Evolutionary conservation across 2,113 vertebrate species (phyloP), one percentile per base, ranked within the genome.

Genomic region (Xenus cinereus): DNA sequence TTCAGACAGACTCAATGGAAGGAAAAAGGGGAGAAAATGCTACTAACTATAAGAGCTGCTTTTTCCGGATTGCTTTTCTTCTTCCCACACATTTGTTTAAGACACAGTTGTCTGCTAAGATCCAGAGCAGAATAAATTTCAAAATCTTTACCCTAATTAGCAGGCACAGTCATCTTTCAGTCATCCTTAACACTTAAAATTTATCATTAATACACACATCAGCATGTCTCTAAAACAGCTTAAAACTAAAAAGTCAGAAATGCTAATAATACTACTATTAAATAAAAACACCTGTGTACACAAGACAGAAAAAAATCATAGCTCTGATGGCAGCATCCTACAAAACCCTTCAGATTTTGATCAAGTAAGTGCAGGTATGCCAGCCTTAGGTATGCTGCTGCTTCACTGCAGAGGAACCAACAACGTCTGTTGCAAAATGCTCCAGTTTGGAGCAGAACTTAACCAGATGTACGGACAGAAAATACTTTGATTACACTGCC

Each of bases 81-180:
- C 97, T 97, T 98, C 93, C 93, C 96, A 98, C 78, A 98, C 87
- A 97, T 96, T 94, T 96, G 97, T 97, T 98, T 98, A 97, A 98
- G 93, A 90, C 51, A 96, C 78, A 97, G 95, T 91, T 97, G 89
- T 98, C 94, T 96, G 91, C 96, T 97, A 95, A 97, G 94, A 97
- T 97, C 96, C 95, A 97, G 97, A 97, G 97, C 97, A 97, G 79
- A 97, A 59, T 85, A 96, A 35, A 97, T 93, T 95, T 98, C 96
- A 97, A 85, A 95, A 59, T 95, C 94, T 97, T 98, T 98, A 97
- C 95, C 97, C 95, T 90, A 69, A 93, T 96, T 87, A 95, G 85
- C 90, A 96, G 94, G 94, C 68, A 97, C 78, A 93, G 79, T 94
- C 78, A 97, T 98, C 85, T 98, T 97, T 95, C 46, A 97, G 89